Percentiles rank a stretch among this genome's conserved stretches.
Conservation (phyloP, 1,140 invertebrate genomes). For the Brachionus manjavacas region DNA sequence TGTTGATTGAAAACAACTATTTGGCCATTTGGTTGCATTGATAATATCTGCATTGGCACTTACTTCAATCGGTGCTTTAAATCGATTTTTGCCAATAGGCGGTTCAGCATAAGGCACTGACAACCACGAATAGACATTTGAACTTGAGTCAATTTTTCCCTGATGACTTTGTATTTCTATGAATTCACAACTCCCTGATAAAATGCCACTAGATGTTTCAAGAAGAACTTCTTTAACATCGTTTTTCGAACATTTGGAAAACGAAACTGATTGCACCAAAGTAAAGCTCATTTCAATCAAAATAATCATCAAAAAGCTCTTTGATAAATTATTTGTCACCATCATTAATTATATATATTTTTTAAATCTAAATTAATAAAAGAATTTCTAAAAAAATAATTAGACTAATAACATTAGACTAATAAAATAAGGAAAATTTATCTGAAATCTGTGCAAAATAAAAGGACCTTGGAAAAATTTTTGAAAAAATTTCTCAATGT, state of each 20-base stretch:
- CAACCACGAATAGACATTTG: slow-evolving; percentile 43
- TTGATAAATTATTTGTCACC: neutral
- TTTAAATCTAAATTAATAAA: too few relatives aligned
- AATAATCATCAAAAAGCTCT: neutral
- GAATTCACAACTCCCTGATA: slow-evolving; percentile 14
- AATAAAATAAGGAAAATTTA: too few relatives aligned
- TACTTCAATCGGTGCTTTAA: slow-evolving; percentile 49
- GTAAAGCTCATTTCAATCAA: neutral
- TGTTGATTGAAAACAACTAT: neutral
- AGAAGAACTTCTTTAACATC: neutral
- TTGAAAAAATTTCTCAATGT: too few relatives aligned
- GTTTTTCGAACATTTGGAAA: slow-evolving; percentile 17
- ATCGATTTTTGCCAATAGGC: slow-evolving; percentile 45
- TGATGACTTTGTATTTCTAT: neutral
- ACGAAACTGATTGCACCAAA: neutral
- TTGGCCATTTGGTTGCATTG: slow-evolving; percentile 24
- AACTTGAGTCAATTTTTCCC: neutral
- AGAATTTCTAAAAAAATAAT: too few relatives aligned
- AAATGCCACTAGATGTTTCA: neutral
- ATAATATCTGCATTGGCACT: slow-evolving; percentile 68
- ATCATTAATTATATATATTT: neutral
- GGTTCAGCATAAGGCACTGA: slow-evolving; percentile 46
- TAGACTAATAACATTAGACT: too few relatives aligned
- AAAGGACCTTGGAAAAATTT: too few relatives aligned
- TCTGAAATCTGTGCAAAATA: too few relatives aligned